These are phyloP conservation scores for Taeniopygia guttata DNA, from an alignment of 2,797 vertebrate species.

Conservation along the genomic window DNA sequence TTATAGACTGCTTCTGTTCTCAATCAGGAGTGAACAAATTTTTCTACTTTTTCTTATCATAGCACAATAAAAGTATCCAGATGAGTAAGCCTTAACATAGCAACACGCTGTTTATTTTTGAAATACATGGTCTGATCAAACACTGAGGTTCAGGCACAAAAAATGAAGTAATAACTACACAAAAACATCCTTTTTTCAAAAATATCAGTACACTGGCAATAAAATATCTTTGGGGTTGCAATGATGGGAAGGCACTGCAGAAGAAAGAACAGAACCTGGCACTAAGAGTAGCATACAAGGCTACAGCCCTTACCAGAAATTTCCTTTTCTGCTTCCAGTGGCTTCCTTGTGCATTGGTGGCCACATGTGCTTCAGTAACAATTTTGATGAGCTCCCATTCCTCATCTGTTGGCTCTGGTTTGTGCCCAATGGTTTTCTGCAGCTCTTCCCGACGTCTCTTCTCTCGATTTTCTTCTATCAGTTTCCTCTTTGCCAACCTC, in stretches of 20 bases:
- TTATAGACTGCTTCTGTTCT: background rate
- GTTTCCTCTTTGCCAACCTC: constrained; percentile 92
- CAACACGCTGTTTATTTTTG: background rate
- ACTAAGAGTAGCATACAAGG: background rate
- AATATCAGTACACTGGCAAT: background rate
- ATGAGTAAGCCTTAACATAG: background rate
- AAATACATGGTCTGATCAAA: background rate
- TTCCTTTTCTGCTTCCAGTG: constrained; percentile 98
- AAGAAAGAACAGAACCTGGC: background rate
- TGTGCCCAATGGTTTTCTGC: constrained; percentile 90
- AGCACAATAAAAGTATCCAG: background rate
- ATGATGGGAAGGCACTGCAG: background rate
- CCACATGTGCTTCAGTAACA: constrained; percentile 94
- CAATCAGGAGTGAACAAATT: background rate
- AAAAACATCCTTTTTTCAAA: background rate
- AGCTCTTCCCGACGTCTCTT: constrained; percentile 88
- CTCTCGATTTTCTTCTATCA: constrained; percentile 96
- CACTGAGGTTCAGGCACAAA: background rate
- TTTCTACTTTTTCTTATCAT: background rate
- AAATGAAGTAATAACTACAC: background rate
- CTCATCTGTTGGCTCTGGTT: constrained; percentile 90
- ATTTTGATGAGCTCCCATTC: constrained; percentile 97
- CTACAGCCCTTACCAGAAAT: constrained; percentile 88
- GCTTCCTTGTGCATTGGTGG: constrained; percentile 97
- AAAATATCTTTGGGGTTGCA: background rate